Conservation (phyloP, 37 sponge, comb jelly and placozoan genomes). For the Petrosia ficiformis region DNA sequence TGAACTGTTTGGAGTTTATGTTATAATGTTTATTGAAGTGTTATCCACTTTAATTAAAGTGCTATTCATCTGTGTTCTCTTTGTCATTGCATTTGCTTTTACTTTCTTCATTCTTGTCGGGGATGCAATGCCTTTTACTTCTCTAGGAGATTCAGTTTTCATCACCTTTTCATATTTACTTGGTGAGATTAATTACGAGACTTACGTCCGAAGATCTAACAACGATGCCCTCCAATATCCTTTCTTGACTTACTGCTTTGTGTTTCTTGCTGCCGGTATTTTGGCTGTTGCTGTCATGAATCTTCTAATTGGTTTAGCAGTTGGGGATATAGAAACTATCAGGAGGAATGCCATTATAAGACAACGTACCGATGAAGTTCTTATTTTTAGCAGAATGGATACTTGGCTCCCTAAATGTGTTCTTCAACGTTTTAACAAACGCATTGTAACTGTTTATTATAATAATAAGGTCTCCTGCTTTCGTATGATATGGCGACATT, state of each 20-base stretch:
- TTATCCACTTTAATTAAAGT: constrained; percentile 60
- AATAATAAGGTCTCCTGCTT: constrained; percentile 16
- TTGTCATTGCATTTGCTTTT: constrained; percentile 73
- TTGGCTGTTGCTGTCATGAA: constrained; percentile 78
- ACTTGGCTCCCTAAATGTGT: no score
- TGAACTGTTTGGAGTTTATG: constrained; percentile 81
- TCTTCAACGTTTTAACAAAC: no score
- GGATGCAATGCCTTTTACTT: constrained; percentile 28
- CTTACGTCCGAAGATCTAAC: constrained; percentile 21
- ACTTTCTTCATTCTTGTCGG: constrained; percentile 70
- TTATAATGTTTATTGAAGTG: constrained; percentile 81
- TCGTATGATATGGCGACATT: constrained; percentile 12
- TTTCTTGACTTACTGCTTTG: constrained; percentile 50
- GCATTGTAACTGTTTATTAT: constrained; percentile 29
- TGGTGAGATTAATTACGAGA: constrained; percentile 62
- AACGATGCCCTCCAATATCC: constrained; percentile 31
- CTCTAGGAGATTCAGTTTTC: constrained; percentile 55
- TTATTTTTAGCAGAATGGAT: background rate
- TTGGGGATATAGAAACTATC: constrained; percentile 81
- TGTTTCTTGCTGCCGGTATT: constrained; percentile 55
- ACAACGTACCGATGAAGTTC: constrained; percentile 3
- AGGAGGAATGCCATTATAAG: constrained; percentile 55
- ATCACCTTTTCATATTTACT: constrained; percentile 52
- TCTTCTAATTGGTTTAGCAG: constrained; percentile 89
- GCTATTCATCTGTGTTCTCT: constrained; percentile 30